Evolutionary conservation across 2,797 vertebrate species (phyloP).

Genomic region (Lagorchestes hirsutus): DNA sequence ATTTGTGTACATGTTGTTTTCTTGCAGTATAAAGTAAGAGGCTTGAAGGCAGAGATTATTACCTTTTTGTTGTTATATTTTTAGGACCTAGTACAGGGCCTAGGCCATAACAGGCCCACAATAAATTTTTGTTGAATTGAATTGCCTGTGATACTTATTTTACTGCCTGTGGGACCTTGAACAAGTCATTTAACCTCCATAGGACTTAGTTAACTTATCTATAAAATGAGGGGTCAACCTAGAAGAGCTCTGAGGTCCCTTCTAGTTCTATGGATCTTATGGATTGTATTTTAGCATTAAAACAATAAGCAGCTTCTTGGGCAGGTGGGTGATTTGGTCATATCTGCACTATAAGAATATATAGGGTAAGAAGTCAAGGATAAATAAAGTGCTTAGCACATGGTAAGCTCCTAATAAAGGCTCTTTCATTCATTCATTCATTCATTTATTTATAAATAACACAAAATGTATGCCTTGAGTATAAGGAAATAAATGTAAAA

Average conservation of each 20-base stretch:
- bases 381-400: not conserved
- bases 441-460: not conserved
- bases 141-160: not conserved
- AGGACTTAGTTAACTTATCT: not conserved
- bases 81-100: not conserved
- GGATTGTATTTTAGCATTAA: not conserved
- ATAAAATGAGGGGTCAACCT: not conserved
- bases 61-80: not conserved
- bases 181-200: not conserved
- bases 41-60: too few species aligned
- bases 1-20: not conserved
- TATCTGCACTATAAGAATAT: not conserved
- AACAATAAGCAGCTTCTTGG: not conserved
- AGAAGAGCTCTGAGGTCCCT: too few species aligned
- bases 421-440: not conserved
- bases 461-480: not conserved
- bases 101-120: not conserved
- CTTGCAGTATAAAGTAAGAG: not conserved
- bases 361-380: not conserved
- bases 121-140: not conserved
- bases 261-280: not conserved
- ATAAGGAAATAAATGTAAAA: not conserved
- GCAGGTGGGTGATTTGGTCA: not conserved
- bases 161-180: not conserved
- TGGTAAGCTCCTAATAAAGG: not conserved